Conservation (phyloP, 2,797 vertebrate genomes). For the Lindbergichthys nudifrons region DNA sequence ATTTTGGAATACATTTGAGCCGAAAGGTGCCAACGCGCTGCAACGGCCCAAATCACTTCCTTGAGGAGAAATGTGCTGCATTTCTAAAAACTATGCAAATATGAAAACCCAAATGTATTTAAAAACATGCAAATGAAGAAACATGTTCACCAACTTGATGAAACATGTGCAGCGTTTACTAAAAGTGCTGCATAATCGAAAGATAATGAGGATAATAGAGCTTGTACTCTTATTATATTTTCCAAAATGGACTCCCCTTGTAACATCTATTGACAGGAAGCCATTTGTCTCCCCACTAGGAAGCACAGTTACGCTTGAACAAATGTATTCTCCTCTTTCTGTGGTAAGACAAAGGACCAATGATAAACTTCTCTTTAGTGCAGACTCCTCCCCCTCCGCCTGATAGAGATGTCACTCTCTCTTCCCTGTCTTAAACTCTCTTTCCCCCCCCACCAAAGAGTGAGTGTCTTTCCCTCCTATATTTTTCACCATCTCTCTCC, state of each 20-base stretch:
- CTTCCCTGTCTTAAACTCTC: constrained; percentile 9
- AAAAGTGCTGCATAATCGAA: not conserved
- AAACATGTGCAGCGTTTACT: too few relatives aligned
- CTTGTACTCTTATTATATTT: not conserved
- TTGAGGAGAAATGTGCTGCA: too few relatives aligned
- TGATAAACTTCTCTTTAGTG: constrained; percentile 42
- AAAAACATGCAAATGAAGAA: not conserved
- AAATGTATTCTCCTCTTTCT: constrained; percentile 38
- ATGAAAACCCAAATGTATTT: not conserved
- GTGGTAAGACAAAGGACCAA: constrained; percentile 58
- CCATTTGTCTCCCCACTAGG: constrained; percentile 30
- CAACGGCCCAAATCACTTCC: too few relatives aligned
- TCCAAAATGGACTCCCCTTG: not conserved
- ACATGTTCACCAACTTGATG: too few relatives aligned
- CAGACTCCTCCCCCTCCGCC: constrained; percentile 45
- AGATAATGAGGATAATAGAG: constrained; percentile 8
- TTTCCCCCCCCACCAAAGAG: not conserved
- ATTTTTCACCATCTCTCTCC: constrained; percentile 15
- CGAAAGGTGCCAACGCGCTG: too few relatives aligned
- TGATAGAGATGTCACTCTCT: constrained; percentile 72
- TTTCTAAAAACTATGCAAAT: too few relatives aligned
- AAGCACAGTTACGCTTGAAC: constrained; percentile 17
- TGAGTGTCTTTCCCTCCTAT: not conserved
- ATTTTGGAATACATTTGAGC: not conserved
- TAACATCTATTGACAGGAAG: not conserved